These are phyloP conservation scores for Parauchenoglanis ngamensis DNA, from an alignment of 2,797 vertebrate species.

Conservation along the genomic window DNA sequence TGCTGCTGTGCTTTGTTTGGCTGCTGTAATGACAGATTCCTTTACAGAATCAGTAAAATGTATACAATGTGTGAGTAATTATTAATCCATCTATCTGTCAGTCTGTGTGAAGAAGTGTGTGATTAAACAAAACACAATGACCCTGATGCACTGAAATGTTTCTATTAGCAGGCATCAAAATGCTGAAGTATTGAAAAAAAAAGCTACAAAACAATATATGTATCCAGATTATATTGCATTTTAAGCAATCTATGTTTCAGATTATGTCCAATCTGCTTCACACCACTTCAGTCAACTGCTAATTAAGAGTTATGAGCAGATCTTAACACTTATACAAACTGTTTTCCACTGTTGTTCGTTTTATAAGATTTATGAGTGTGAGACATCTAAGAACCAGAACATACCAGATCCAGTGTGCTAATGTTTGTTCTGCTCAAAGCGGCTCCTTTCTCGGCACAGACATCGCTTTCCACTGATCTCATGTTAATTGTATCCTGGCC, in stretches of 20 bases:
- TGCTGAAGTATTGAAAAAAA: not conserved
- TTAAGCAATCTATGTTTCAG: not conserved
- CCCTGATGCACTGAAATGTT: not conserved
- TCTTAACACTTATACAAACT: not conserved
- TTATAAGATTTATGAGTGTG: slow-evolving; percentile 16
- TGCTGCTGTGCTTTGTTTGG: slow-evolving; percentile 7
- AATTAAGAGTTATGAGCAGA: not conserved
- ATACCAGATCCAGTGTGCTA: slow-evolving; percentile 20
- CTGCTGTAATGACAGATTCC: slow-evolving; percentile 2
- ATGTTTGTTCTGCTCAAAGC: slow-evolving; percentile 20
- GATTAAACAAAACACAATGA: slow-evolving; percentile 1
- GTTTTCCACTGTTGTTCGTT: slow-evolving; percentile 16
- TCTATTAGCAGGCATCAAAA: not conserved
- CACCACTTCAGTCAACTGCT: not conserved
- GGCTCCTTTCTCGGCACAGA: slow-evolving; percentile 32
- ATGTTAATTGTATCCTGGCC: slow-evolving; percentile 64
- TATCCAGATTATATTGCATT: not conserved
- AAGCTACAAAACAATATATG: not conserved
- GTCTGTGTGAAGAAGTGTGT: not conserved
- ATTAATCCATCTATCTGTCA: slow-evolving; percentile 2
- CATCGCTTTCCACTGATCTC: slow-evolving; percentile 62
- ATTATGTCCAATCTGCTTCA: not conserved
- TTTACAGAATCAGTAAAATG: not conserved
- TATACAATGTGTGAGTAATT: slow-evolving; percentile 5
- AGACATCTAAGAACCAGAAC: slow-evolving; percentile 20